Evolutionary conservation across 2,113 vertebrate genomes (phyloP).

Genomic region (Pipra filicauda): DNA sequence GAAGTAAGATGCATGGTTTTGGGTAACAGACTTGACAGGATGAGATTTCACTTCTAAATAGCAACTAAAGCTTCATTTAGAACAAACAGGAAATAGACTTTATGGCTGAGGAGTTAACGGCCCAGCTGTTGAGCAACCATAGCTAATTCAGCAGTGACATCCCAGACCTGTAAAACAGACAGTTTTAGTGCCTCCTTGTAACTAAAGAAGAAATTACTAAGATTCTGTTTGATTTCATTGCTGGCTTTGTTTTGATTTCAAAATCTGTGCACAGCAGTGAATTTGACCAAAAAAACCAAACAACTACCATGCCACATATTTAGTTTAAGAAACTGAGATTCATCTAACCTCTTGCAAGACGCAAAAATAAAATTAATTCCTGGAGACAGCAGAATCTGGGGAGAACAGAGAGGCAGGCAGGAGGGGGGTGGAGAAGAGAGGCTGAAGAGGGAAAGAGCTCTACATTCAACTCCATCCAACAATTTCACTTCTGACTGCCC

Average conservation of each 20-base stretch:
- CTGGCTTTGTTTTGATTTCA: conserved; percentile 16
- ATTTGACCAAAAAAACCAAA: background rate
- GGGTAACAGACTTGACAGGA: background rate
- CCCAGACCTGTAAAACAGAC: background rate
- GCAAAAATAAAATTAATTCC: background rate
- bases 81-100: conserved; percentile 43
- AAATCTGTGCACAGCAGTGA: background rate
- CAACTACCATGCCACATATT: background rate
- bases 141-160: conserved; percentile 39
- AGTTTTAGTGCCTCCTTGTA: conserved; percentile 33
- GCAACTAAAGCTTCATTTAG: conserved; percentile 29
- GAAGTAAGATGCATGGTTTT: background rate
- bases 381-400: background rate
- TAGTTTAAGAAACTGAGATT: background rate
- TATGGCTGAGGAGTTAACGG: conserved; percentile 33
- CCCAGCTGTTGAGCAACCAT: conserved; percentile 24
- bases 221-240: background rate
- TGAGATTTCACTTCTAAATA: conserved; percentile 24
- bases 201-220: conserved; percentile 26
- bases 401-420: background rate
- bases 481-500: background rate
- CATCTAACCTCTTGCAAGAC: background rate
- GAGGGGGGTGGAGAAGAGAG: background rate
- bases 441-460: background rate
- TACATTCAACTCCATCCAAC: background rate